phyloP scores from a whole-genome alignment of 2,113 vertebrate genomes.

The Dipodomys ordii region DNA sequence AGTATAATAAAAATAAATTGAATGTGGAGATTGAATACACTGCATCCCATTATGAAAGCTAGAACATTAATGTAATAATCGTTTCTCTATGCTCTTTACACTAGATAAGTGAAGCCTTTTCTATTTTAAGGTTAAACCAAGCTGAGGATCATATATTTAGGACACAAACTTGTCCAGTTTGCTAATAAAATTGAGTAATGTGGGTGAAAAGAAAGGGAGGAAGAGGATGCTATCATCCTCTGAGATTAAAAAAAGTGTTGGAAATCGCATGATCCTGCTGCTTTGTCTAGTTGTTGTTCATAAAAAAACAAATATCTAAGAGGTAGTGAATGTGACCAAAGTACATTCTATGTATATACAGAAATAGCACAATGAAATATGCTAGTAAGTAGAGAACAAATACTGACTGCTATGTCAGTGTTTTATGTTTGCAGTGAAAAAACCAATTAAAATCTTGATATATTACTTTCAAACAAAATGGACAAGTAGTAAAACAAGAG shows the following conservation, averaged over 20 bases:
- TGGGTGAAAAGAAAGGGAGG: neutral
- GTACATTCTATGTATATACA: no score
- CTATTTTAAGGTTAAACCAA: neutral
- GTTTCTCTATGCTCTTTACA: neutral
- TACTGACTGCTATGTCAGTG: neutral
- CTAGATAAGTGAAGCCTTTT: neutral
- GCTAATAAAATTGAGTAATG: neutral
- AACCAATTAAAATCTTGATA: neutral
- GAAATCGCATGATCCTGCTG: neutral
- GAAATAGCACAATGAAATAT: no score
- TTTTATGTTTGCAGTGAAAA: neutral
- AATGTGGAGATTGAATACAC: neutral
- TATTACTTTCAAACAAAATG: slow-evolving; percentile 10
- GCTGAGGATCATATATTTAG: neutral
- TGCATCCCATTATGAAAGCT: neutral
- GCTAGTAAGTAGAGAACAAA: no score
- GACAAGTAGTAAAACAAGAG: neutral
- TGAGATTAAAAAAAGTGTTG: neutral
- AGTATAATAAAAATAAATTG: neutral
- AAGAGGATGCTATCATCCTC: neutral
- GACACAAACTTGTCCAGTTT: slow-evolving; percentile 4
- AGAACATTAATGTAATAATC: neutral
- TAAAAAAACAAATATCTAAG: neutral
- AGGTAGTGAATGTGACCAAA: no score
- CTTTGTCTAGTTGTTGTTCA: neutral